These are phyloP conservation scores for Microctonus aethiopoides DNA, from an alignment of 2,888 invertebrate species.

Conservation along the genomic window DNA sequence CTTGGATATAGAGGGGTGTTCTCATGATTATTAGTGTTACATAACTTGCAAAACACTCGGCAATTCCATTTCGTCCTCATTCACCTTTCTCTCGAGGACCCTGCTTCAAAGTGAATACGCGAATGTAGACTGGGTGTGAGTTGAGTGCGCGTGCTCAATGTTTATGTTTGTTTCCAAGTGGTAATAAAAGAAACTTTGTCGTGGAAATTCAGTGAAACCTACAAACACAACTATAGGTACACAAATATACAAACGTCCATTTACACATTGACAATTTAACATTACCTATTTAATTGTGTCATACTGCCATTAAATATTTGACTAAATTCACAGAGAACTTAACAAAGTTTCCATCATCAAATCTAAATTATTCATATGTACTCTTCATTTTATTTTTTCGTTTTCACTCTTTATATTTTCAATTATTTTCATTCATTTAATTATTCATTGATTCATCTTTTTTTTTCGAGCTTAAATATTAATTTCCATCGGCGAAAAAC, in stretches of 20 bases:
- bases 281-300: not conserved
- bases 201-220: not conserved
- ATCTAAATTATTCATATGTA: not conserved
- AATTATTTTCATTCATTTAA: not conserved
- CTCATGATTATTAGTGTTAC: slow-evolving; percentile 26
- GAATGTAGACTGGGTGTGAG: slow-evolving; percentile 7
- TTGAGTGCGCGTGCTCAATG: slow-evolving; percentile 22
- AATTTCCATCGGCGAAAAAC: not conserved
- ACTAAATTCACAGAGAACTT: not conserved
- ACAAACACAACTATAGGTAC: not conserved
- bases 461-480: slow-evolving; percentile 3
- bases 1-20: not conserved
- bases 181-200: slow-evolving; percentile 19
- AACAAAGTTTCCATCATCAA: not conserved
- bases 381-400: not conserved
- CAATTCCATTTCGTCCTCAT: not conserved
- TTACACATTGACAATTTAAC: not conserved
- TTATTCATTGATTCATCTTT: too few relatives aligned
- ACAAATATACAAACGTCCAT: not conserved
- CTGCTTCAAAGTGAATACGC: slow-evolving; percentile 23
- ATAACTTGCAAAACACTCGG: slow-evolving; percentile 29
- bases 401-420: not conserved
- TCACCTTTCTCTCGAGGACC: slow-evolving; percentile 12
- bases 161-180: slow-evolving; percentile 31
- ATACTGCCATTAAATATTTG: not conserved